Conservation (phyloP, 2,113 vertebrate species). For the Chauna torquata region DNA sequence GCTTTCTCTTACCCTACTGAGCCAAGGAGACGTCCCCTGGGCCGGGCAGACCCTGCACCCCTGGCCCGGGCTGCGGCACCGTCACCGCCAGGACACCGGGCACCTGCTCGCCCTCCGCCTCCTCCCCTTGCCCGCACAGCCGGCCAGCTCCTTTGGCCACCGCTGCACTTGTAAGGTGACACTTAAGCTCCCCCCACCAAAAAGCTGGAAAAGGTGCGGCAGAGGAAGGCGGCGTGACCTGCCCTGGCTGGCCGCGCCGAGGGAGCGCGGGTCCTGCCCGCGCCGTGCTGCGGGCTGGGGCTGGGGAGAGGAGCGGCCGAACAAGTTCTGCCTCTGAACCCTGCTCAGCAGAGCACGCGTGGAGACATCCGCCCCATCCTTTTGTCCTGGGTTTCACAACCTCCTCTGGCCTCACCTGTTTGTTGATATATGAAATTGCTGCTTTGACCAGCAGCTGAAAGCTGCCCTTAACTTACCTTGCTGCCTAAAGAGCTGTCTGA, state of each 20-base stretch:
- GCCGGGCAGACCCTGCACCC: neutral
- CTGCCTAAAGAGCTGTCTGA: neutral
- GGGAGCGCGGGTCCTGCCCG: no score
- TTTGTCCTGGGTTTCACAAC: neutral
- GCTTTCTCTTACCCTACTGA: slow-evolving; percentile 21
- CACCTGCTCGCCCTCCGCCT: neutral
- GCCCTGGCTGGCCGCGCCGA: neutral
- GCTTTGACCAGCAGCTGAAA: neutral
- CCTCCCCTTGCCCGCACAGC: neutral
- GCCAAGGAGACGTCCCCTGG: neutral
- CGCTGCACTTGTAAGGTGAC: neutral
- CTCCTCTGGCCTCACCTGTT: rapidly evolving
- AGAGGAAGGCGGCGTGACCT: neutral
- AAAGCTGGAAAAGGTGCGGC: slow-evolving; percentile 6
- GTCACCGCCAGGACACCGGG: neutral
- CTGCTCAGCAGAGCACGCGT: neutral
- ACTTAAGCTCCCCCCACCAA: neutral
- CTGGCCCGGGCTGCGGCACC: neutral
- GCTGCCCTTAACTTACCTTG: neutral
- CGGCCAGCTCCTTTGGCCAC: neutral
- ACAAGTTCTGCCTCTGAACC: slow-evolving; percentile 49
- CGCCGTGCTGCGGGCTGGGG: no score
- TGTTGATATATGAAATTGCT: neutral
- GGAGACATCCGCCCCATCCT: neutral
- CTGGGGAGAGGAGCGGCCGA: neutral